Percentiles rank a stretch among this genome's conserved stretches.
Evolutionary conservation across 2,888 invertebrate species (phyloP).

Genomic region (Xestoiulus laeticollis): DNA sequence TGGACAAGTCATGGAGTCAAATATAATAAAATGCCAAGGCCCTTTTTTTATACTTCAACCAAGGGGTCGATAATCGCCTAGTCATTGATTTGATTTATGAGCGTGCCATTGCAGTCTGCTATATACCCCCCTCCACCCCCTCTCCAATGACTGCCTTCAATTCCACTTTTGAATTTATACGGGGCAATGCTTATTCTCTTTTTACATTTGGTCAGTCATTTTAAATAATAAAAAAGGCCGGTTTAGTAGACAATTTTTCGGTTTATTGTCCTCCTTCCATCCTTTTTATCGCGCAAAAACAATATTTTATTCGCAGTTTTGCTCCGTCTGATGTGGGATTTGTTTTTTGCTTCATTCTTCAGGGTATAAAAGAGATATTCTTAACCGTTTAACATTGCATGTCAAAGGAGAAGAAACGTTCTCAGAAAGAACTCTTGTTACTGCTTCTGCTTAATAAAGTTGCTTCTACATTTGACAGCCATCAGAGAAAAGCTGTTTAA

Average conservation of each 20-base stretch:
- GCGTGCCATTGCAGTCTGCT: conserved; percentile 15
- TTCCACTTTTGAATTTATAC: conserved; percentile 22
- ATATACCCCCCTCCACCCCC: background rate
- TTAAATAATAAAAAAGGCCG: conserved; percentile 27
- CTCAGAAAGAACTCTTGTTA: background rate
- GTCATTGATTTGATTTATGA: conserved; percentile 38
- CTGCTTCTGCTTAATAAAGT: background rate
- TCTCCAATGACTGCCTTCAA: background rate
- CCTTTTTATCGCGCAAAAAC: conserved; percentile 6
- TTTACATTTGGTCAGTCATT: background rate
- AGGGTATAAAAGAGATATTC: background rate
- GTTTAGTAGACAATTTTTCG: conserved; percentile 41
- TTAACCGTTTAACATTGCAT: background rate
- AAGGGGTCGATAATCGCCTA: conserved; percentile 36
- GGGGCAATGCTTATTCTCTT: conserved; percentile 22
- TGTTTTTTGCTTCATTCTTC: background rate
- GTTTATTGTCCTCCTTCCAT: conserved; percentile 23
- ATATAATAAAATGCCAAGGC: conserved; percentile 24
- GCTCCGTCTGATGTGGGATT: background rate
- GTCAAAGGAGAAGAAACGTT: background rate
- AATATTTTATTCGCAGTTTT: conserved; percentile 33
- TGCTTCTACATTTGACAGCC: background rate
- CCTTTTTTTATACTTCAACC: conserved; percentile 1
- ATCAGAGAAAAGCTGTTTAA: background rate
- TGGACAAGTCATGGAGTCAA: conserved; percentile 35